These are phyloP conservation scores for Sparus aurata DNA, from an alignment of 2,797 vertebrate species.

Conservation along the genomic window DNA sequence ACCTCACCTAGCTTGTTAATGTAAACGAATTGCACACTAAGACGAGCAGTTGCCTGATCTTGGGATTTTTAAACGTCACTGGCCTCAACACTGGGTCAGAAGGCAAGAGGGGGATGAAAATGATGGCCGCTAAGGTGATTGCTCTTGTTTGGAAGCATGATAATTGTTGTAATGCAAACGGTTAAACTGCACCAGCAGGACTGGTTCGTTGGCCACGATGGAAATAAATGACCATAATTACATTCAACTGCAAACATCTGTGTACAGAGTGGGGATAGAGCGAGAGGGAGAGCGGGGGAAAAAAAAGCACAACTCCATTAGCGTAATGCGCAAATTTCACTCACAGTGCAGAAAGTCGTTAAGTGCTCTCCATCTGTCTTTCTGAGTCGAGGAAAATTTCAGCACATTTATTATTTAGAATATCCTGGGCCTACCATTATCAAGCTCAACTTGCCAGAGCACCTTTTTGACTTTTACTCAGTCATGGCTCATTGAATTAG, in stretches of 20 bases:
- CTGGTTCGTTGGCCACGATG: constrained; percentile 74
- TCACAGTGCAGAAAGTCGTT: constrained; percentile 84
- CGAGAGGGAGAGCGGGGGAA: constrained; percentile 31
- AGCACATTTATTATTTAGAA: constrained; percentile 87
- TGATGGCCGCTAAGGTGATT: constrained; percentile 27
- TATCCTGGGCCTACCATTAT: constrained; percentile 75
- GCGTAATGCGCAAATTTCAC: constrained; percentile 86
- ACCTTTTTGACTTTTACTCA: constrained; percentile 76
- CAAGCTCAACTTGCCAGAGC: constrained; percentile 68
- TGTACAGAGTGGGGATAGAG: constrained; percentile 68
- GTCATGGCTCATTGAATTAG: constrained; percentile 75
- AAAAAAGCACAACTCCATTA: constrained; percentile 86
- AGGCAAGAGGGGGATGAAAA: constrained; percentile 27
- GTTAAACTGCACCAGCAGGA: constrained; percentile 68
- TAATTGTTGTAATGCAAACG: constrained; percentile 73
- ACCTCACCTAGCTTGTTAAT: constrained; percentile 27
- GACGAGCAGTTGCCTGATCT: constrained; percentile 14
- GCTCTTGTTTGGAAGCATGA: constrained; percentile 44
- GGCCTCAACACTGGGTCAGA: constrained; percentile 7
- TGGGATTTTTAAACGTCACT: constrained; percentile 13
- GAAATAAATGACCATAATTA: constrained; percentile 89
- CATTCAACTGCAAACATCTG: constrained; percentile 85
- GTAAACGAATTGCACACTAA: constrained; percentile 16
- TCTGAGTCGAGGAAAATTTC: constrained; percentile 80
- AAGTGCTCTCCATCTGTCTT: constrained; percentile 89